Base-by-base conservation (phyloP, 2,797 vertebrate genomes). In the Melanotaenia boesemani region DNA sequence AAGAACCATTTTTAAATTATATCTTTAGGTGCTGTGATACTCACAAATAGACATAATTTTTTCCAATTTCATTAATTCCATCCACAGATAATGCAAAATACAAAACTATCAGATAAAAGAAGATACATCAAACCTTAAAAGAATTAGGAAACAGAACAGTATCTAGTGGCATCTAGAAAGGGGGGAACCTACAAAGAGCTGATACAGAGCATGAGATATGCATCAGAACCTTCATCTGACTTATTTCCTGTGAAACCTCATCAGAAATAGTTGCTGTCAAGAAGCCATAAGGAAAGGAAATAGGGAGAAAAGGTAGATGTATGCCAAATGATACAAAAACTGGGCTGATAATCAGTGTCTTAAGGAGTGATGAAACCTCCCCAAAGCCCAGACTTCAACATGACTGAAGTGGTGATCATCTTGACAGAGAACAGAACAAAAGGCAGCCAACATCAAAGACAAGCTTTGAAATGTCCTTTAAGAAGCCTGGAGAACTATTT, bases 351-450 rank as follows among this genome's bases (percentile, higher is more conserved):
- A 56, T 56, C 55, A 30, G 55, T 28, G 15, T 56, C 6, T 32
- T 15, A 54, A 20, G 10, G 26, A 56, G 55, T 16, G 26, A 56
- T 56, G 55, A 56, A 30, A 30, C 55, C 55, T 56, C 55, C 55
- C 15, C 55, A 56, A 30, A 32, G 55, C 55, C 26, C 55, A 41
- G 39, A 13, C 39, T 41, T 13, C 2, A 56, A 7, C 22, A 54
- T 41, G 2, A 15, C 15, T 41, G 39, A 41, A 41, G 39, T 41
- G 39, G 52, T 13, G 52, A 55, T 26, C 24, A 30, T 7, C 15
- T 50, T 56, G 55, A 18, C 26, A 32, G 55, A 56, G 55, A 56
- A 55, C 54, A 5, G 54, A 56, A 30, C 54, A 26, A 56, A 56
- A 56, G 13, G 54, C 54, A 28, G 54, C 24, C 4, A 48, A 30